phyloP scores from a whole-genome alignment of 2,888 invertebrate species.

The Dryocosmus kuriphilus region DNA sequence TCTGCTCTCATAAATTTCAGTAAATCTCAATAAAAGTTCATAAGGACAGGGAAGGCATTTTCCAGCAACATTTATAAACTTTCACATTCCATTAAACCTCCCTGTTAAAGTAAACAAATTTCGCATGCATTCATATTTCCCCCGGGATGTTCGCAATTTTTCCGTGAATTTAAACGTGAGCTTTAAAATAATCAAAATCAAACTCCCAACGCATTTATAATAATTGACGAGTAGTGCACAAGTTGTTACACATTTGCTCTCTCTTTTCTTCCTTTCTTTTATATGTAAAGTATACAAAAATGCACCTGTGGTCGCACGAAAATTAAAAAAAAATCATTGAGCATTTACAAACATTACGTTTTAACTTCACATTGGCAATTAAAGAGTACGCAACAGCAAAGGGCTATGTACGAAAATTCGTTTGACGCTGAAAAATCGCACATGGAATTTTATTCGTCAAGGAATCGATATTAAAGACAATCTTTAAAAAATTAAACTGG shows the following conservation, averaged over 20 bases:
- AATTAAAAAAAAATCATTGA: background rate
- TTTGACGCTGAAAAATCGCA: constrained; percentile 5
- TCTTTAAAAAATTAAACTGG: constrained; percentile 3
- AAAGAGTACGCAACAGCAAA: constrained; percentile 3
- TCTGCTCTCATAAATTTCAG: background rate
- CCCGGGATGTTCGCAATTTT: constrained; percentile 16
- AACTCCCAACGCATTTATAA: background rate
- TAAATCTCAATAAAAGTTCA: background rate
- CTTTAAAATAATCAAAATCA: constrained; percentile 32
- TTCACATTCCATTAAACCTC: constrained; percentile 8
- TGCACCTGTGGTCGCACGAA: constrained; percentile 29
- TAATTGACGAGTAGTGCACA: background rate
- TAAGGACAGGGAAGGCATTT: background rate
- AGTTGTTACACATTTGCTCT: background rate
- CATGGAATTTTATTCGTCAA: constrained; percentile 9
- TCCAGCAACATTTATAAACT: background rate
- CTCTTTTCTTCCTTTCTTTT: constrained; percentile 14
- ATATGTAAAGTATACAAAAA: background rate
- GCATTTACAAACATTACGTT: constrained; percentile 6
- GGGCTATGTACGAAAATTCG: background rate
- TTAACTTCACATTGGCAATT: background rate
- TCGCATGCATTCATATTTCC: constrained; percentile 3
- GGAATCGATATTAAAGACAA: constrained; percentile 28
- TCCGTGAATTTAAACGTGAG: constrained; percentile 4
- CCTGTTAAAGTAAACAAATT: constrained; percentile 14